Evolutionary conservation across 2,797 vertebrate species (phyloP), one percentile per base, ranked within the genome.

Genomic region (Acipenser transmontanus): DNA sequence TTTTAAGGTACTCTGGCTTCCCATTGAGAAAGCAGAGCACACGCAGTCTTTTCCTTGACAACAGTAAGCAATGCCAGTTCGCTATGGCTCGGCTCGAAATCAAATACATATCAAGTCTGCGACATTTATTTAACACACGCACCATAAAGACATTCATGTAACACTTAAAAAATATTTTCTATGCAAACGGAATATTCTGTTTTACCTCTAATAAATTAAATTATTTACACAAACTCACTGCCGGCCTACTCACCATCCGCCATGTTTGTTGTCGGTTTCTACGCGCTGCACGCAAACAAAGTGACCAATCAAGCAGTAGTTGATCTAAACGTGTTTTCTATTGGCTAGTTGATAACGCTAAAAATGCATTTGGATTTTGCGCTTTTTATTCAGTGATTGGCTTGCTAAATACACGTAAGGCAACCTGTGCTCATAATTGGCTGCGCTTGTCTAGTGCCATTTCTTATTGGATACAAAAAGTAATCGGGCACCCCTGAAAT

Each of bases 181-280:
- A 7, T 14, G 9, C 9, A 57, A 14, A n/a, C n/a, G 6, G 54
- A 57, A 57, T 34, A 34, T 34, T 34, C 34, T 4, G 34, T 34
- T 17, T 34, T 34, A 34, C 2, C 34, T 34, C 4, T 34, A 34
- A 34, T 34, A 34, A 34, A 34, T 3, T 34, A 3, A 34, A 34
- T 34, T 34, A 34, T 34, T 34, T 4, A 80, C 72, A 74, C 73
- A 61, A 57, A 59, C 47, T 6, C 61, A 47, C 59, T 17, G 50
- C 74, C 6, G 8, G 1, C 2, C 12, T n/a, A 82, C 90, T 81
- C 14, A 91, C 90, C 90, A 71, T 92, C 90, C 71, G 90, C 87
- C 90, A 92, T 92, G 79, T 89, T 89, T 89, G 88, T 89, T 90
- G 80, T 87, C 78, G 71, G 66, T 72, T 54, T 70, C 70, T 77